Percentiles rank a stretch among this genome's conserved stretches.
These are phyloP conservation scores for Chondrilla cf. caribensis DNA, from an alignment of 37 sponge, comb jelly and placozoan genomes.

Conservation along the genomic window DNA sequence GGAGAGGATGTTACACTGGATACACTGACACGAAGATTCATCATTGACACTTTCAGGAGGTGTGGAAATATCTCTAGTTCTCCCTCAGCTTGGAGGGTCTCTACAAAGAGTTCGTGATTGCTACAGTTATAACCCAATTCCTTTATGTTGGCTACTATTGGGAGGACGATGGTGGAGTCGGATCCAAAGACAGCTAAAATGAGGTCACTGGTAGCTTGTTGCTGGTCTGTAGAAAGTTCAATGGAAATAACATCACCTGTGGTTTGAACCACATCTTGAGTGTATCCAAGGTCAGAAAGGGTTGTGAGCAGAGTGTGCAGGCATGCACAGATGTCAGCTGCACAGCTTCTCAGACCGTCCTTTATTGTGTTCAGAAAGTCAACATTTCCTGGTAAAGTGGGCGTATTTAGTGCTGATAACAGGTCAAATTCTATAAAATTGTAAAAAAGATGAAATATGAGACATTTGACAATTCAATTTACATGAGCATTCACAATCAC, in stretches of 20 bases:
- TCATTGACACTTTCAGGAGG: not conserved
- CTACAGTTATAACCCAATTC: not conserved
- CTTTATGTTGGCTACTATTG: not conserved
- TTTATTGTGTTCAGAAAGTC: no score
- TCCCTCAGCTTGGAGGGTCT: not conserved
- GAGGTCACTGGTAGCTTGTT: not conserved
- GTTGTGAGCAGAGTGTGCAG: not conserved
- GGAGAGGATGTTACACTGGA: conserved; percentile 2
- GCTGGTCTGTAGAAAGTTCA: not conserved
- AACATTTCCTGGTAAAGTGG: no score
- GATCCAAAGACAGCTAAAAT: not conserved
- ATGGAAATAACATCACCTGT: not conserved
- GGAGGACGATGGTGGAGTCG: not conserved
- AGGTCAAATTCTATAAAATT: no score
- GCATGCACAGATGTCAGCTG: not conserved
- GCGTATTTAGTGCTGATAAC: no score
- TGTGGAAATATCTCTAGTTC: not conserved
- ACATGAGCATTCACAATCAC: no score
- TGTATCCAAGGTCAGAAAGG: not conserved
- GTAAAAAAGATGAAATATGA: no score
- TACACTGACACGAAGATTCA: not conserved
- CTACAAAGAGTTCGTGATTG: not conserved
- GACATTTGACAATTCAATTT: no score
- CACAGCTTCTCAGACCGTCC: not conserved
- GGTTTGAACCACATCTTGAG: not conserved